Percentiles rank a stretch among this genome's conserved stretches.
These are phyloP conservation scores for Brienomyrus longianalis DNA, from an alignment of 2,113 vertebrate species.

Conservation along the genomic window DNA sequence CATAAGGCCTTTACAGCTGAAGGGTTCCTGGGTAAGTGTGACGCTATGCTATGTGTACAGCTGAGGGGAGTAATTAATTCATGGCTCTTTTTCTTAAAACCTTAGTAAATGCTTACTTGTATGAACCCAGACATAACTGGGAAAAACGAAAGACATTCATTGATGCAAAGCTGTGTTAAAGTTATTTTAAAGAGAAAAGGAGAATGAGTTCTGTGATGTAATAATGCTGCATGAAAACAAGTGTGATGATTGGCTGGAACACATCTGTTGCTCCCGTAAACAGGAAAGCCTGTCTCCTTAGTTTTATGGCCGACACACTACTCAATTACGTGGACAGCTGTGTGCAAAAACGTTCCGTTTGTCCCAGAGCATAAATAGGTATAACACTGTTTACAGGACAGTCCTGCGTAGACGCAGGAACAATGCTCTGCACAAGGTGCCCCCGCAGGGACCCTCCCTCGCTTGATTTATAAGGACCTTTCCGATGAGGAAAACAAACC, in stretches of 20 bases:
- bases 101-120: not conserved
- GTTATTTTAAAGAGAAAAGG: not conserved
- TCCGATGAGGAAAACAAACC: slow-evolving; percentile 2
- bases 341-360: slow-evolving; percentile 61
- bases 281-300: slow-evolving; percentile 17
- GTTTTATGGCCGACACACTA: slow-evolving; percentile 61
- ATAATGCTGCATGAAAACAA: not conserved
- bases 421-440: slow-evolving; percentile 38
- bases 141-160: not conserved
- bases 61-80: not conserved
- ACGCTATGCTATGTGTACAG: not conserved
- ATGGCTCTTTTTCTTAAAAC: not conserved
- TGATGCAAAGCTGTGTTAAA: not conserved
- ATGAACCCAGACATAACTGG: not conserved
- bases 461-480: slow-evolving; percentile 7
- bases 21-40: not conserved
- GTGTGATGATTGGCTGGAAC: not conserved
- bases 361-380: slow-evolving; percentile 62
- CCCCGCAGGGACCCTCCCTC: slow-evolving; percentile 30
- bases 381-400: slow-evolving; percentile 58
- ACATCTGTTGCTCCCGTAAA: slow-evolving; percentile 17
- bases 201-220: not conserved
- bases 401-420: slow-evolving; percentile 42
- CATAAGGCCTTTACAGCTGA: not conserved
- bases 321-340: slow-evolving; percentile 68